Percentiles rank a stretch among this genome's conserved stretches.
Conservation (phyloP, 2,113 vertebrate genomes). For the Hippocampus abdominalis region DNA sequence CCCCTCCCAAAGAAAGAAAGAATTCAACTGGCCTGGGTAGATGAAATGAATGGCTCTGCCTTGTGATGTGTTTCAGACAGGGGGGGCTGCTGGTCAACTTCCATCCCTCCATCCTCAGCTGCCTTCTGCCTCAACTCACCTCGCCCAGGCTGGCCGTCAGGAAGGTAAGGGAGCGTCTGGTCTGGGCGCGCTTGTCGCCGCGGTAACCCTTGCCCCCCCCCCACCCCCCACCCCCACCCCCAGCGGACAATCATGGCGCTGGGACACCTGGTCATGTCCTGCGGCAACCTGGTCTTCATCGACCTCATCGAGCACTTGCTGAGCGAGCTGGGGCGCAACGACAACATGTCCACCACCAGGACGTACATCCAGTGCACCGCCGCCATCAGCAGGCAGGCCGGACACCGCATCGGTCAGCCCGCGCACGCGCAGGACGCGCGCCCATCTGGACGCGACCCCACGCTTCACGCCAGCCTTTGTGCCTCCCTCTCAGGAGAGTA, state of each 20-base stretch:
- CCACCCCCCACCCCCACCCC: neutral
- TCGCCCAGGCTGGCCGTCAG: slow-evolving; percentile 95
- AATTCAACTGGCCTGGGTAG: too few relatives aligned
- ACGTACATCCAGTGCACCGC: slow-evolving; percentile 99
- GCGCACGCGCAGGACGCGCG: neutral
- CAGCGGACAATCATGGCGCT: slow-evolving; percentile 97
- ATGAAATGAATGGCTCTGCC: too few relatives aligned
- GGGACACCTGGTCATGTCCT: slow-evolving; percentile 98
- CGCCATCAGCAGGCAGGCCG: slow-evolving; percentile 98
- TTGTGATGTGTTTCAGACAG: slow-evolving; percentile 74
- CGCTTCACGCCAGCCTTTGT: neutral
- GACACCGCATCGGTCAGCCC: slow-evolving; percentile 92
- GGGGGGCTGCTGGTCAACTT: slow-evolving; percentile 98
- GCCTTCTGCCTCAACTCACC: slow-evolving; percentile 96
- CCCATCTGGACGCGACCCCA: too few relatives aligned
- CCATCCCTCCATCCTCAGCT: slow-evolving; percentile 98
- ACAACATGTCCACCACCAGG: slow-evolving; percentile 98
- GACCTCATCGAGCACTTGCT: slow-evolving; percentile 98
- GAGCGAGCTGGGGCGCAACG: slow-evolving; percentile 92
- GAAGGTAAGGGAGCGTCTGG: slow-evolving; percentile 63
- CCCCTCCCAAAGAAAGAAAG: too few relatives aligned
- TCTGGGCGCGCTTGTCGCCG: neutral
- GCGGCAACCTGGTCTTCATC: slow-evolving; percentile 97
- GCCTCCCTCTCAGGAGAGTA: slow-evolving; percentile 82
- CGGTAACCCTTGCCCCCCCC: neutral